Conservation (phyloP, 2,888 invertebrate genomes). For the Ophion ellenae region DNA sequence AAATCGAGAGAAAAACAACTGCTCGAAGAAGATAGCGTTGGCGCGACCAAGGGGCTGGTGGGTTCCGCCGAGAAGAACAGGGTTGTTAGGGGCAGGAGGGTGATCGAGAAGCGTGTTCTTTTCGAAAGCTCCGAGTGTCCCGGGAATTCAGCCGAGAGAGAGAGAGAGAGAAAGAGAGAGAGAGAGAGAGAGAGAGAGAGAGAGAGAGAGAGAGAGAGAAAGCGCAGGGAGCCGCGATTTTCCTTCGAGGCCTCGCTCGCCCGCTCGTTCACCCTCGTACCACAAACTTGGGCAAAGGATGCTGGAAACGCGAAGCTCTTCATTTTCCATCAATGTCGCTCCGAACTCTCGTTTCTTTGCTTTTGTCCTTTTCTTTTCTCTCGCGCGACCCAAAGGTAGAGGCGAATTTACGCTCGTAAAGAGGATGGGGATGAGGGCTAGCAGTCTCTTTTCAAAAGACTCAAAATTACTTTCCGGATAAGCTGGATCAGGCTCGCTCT, state of each 20-base stretch:
- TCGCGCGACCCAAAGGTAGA: constrained; percentile 36
- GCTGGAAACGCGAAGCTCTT: constrained; percentile 31
- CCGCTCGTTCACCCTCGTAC: neutral
- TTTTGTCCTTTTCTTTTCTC: constrained; percentile 30
- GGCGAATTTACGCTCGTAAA: constrained; percentile 34
- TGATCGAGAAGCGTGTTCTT: constrained; percentile 44
- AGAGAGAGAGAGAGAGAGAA: neutral
- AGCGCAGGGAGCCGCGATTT: neutral
- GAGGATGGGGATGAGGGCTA: constrained; percentile 51
- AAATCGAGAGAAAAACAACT: constrained; percentile 76
- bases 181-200: neutral
- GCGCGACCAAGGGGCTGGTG: constrained; percentile 23
- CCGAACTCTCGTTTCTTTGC: constrained; percentile 21
- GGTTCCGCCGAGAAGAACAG: constrained; percentile 66
- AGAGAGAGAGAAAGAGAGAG: too few relatives aligned
- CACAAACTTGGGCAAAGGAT: constrained; percentile 8
- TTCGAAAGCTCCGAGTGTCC: constrained; percentile 58
- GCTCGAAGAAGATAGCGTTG: constrained; percentile 74
- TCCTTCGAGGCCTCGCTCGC: too few relatives aligned
- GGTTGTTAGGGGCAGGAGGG: too few relatives aligned
- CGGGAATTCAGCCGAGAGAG: constrained; percentile 60
- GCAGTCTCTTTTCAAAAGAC: constrained; percentile 85
- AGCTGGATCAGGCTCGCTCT: constrained; percentile 86
- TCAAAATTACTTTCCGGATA: constrained; percentile 88
- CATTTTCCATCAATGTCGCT: constrained; percentile 49